phyloP scores from a whole-genome alignment of 2,888 invertebrate genomes.

The Xylophagus ater region DNA sequence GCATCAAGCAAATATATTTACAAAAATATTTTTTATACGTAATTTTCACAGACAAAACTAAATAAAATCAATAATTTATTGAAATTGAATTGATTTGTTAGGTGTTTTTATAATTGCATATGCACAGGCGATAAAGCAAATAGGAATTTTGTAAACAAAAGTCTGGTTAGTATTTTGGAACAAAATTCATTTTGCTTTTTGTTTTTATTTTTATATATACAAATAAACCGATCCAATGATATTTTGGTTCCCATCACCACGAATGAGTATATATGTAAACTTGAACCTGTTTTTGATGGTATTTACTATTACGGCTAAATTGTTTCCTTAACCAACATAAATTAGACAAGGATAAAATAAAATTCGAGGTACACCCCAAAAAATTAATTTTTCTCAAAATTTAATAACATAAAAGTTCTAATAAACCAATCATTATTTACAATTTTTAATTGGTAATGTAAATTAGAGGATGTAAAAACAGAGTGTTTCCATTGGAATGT shows the following conservation, averaged over 20 bases:
- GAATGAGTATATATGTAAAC: neutral
- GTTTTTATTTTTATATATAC: neutral
- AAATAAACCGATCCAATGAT: neutral
- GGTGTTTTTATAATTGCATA: neutral
- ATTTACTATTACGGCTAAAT: neutral
- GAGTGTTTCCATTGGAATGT: too few species aligned
- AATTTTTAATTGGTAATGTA: too few species aligned
- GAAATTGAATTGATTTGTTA: neutral
- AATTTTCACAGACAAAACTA: too few species aligned
- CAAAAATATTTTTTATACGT: too few species aligned
- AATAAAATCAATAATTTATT: too few species aligned
- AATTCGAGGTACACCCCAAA: conserved; percentile 19
- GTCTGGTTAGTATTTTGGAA: too few species aligned
- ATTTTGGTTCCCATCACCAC: neutral
- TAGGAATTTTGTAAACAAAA: too few species aligned
- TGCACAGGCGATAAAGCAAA: neutral
- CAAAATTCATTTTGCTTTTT: neutral
- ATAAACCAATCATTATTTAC: too few species aligned
- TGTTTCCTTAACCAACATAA: neutral
- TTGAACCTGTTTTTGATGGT: neutral
- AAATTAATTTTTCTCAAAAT: too few species aligned
- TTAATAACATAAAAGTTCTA: too few species aligned
- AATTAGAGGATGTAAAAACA: too few species aligned
- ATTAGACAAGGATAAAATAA: neutral
- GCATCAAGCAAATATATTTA: too few species aligned